Evolutionary conservation across 2,888 invertebrate species (phyloP), one percentile per base, ranked within the genome.

Genomic region (Galeruca laticollis): DNA sequence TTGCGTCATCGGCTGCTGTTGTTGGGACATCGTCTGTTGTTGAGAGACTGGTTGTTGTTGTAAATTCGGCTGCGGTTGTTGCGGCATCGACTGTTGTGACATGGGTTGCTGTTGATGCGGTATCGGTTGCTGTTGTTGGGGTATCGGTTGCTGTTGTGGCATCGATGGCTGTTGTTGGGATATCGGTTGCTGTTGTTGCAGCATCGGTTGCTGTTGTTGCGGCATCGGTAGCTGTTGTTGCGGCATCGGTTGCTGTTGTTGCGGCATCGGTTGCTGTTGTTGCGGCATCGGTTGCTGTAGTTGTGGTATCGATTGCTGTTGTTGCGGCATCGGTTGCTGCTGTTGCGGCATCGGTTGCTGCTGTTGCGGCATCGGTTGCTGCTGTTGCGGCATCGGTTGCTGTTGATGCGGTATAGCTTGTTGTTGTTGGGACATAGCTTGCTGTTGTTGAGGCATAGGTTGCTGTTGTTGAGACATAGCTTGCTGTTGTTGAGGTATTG

Each of bases 241-340:
- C 11, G 51, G 60, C 71, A 72, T 40, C 11, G 40, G 11, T 21
- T 49, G 57, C 47, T 61, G 62, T 18, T 31, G 37, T 59, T 57
- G 62, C 20, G 67, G 67, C 60, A 72, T 68, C 57, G 68, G 52
- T 71, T 70, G 40, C 66, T 75, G 20, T 71, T 70, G 61, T 60
- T 72, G 70, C 61, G 67, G 54, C 56, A 70, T 33, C 15, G 47
- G 47, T 61, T 63, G 72, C 57, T 66, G 74, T 56, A 40, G 60
- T 15, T 13, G 20, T 3, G 43, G 20, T 11, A 47, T 18, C 8
- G 13, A 8, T 15, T 60, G 60, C 18, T 59, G 35, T 59, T 59
- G 59, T 13, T 59, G 59, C 18, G 59, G 10, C 40, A 40, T 26
- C 10, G 20, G 15, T 20, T 59, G 59, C n/a, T 56, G 66, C 11